A percentile compares a stretch with the other conserved stretches of the same genome.
phyloP scores from a whole-genome alignment of 2,113 vertebrate species.

The Apistogramma diplotaenia region DNA sequence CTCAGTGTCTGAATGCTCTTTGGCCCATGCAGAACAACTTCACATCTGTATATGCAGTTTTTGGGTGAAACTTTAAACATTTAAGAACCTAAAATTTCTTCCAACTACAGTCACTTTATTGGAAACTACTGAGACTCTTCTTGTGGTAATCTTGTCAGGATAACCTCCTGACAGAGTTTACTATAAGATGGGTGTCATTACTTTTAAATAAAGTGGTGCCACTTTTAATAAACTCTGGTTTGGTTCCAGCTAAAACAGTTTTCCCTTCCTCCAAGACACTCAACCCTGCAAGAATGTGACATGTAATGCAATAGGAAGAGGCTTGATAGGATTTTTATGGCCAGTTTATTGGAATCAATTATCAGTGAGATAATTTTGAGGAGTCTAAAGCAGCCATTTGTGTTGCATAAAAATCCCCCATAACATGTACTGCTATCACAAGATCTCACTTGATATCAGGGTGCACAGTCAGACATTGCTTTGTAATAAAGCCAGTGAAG shows the following conservation, averaged over 20 bases:
- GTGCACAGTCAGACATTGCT: conserved; percentile 35
- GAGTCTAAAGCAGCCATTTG: not conserved
- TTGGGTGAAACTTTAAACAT: not conserved
- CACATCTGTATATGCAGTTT: not conserved
- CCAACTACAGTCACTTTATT: not conserved
- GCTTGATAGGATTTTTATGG: not conserved
- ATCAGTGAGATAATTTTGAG: not conserved
- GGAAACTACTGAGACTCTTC: too few relatives aligned
- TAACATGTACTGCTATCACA: not conserved
- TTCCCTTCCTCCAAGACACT: not conserved
- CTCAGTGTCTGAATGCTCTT: not conserved
- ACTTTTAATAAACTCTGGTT: conserved; percentile 8
- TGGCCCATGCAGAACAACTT: not conserved
- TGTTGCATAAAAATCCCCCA: not conserved
- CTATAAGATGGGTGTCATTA: not conserved
- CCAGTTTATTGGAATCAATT: not conserved
- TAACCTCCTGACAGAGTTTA: not conserved
- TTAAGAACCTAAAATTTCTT: not conserved
- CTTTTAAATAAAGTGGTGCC: not conserved
- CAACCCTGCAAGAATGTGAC: not conserved
- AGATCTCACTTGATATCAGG: conserved; percentile 35
- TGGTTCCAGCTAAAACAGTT: not conserved
- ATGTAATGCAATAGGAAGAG: not conserved
- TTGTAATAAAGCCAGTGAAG: conserved; percentile 35
- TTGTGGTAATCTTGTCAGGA: too few relatives aligned